These are phyloP conservation scores for Aleiodes alternator DNA, from an alignment of 2,888 invertebrate genomes.

Conservation along the genomic window DNA sequence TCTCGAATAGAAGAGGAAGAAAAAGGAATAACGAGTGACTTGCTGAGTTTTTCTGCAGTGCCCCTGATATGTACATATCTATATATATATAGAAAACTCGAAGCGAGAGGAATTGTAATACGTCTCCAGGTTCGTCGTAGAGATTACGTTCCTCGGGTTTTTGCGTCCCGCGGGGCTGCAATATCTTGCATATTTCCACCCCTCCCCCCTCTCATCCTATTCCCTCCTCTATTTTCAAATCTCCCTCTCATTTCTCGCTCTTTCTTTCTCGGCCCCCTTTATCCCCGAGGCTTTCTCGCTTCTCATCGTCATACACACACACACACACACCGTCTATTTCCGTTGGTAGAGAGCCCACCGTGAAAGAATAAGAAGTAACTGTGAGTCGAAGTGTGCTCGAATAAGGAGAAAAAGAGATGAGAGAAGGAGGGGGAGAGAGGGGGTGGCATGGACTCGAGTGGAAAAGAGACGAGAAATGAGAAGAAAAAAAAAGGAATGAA, in stretches of 20 bases:
- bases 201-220: constrained; percentile 45
- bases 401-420: constrained; percentile 37
- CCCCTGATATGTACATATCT: constrained; percentile 30
- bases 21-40: constrained; percentile 63
- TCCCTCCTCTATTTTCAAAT: constrained; percentile 37
- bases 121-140: constrained; percentile 72
- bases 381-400: constrained; percentile 32
- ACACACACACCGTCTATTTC: constrained; percentile 1
- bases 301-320: constrained; percentile 10
- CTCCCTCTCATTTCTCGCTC: constrained; percentile 47
- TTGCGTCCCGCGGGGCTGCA: constrained; percentile 74
- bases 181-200: constrained; percentile 74
- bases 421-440: constrained; percentile 39
- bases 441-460: neutral
- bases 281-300: neutral
- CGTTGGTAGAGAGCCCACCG: constrained; percentile 18
- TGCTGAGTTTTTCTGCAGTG: constrained; percentile 46
- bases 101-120: constrained; percentile 70
- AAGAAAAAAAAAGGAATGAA: constrained; percentile 51
- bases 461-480: constrained; percentile 41
- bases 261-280: neutral
- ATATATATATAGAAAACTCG: constrained; percentile 38
- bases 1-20: neutral
- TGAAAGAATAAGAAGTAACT: constrained; percentile 29
- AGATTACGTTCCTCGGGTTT: constrained; percentile 71